Evolutionary conservation across 2,113 vertebrate genomes (phyloP).

Genomic region (Eulacestoma nigropectus): DNA sequence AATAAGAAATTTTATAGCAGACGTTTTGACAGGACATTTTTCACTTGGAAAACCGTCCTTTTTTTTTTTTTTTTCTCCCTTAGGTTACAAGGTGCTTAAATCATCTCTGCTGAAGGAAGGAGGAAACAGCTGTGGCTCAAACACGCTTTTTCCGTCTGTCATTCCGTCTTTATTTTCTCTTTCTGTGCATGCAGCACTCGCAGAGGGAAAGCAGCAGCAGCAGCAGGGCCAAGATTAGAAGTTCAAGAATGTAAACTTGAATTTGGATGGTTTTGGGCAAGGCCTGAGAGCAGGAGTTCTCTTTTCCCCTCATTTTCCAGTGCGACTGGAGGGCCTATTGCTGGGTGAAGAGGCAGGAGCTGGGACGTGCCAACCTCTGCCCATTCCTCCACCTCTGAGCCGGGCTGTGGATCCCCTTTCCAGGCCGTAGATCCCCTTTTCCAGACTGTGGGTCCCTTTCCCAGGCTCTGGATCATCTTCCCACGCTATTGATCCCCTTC

Average conservation of each 20-base stretch:
- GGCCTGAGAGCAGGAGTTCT: not conserved
- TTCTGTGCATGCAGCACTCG: conserved; percentile 19
- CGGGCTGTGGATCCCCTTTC: not conserved
- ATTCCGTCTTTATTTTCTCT: not conserved
- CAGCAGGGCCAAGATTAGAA: not conserved
- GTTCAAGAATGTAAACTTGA: conserved; percentile 46
- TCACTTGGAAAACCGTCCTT: conserved; percentile 48
- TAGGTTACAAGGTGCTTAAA: conserved; percentile 67
- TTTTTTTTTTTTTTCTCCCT: not conserved
- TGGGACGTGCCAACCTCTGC: not conserved
- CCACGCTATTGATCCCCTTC: not conserved
- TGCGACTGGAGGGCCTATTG: not conserved
- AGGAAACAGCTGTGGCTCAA: conserved; percentile 73
- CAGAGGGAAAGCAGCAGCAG: not conserved
- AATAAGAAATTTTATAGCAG: conserved; percentile 53
- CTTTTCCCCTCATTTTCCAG: not conserved
- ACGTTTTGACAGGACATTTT: conserved; percentile 59
- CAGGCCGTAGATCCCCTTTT: not conserved
- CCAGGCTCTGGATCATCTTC: not conserved
- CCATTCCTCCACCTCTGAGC: not conserved
- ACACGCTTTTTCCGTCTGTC: conserved; percentile 45
- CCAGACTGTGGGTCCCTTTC: not conserved
- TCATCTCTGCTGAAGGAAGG: conserved; percentile 64
- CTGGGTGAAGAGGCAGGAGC: not conserved
- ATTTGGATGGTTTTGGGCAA: not conserved